These are phyloP conservation scores for Peromyscus nudipes DNA, from an alignment of 2,797 vertebrate genomes.

Conservation along the genomic window DNA sequence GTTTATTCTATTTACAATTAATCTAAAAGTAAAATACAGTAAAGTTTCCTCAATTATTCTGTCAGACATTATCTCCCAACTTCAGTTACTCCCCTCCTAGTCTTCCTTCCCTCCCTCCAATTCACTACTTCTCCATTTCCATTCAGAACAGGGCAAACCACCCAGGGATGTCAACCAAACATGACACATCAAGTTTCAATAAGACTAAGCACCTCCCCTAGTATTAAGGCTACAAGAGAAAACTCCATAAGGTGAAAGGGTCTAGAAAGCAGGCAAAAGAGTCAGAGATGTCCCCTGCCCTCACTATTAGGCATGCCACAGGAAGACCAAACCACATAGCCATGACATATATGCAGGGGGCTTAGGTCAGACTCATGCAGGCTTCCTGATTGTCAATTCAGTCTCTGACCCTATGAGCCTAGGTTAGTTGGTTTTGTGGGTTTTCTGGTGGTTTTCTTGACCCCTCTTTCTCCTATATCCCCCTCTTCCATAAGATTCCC, in stretches of 20 bases:
- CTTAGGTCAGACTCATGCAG: not conserved
- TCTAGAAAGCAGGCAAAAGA: not conserved
- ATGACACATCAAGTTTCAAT: not conserved
- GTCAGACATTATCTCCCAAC: too few species aligned
- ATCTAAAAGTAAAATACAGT: not conserved
- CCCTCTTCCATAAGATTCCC: not conserved
- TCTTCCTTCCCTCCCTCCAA: too few species aligned
- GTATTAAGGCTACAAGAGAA: not conserved
- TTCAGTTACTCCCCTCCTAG: too few species aligned
- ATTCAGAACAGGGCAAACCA: not conserved
- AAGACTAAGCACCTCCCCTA: not conserved
- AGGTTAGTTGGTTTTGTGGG: not conserved
- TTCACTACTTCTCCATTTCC: not conserved
- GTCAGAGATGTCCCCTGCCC: too few species aligned
- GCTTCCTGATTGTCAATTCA: not conserved
- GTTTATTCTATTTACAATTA: not conserved
- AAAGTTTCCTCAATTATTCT: not conserved
- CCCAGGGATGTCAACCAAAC: not conserved
- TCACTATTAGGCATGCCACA: not conserved
- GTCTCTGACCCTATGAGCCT: not conserved
- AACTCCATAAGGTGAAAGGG: not conserved
- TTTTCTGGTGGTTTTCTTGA: not conserved
- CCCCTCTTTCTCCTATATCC: not conserved
- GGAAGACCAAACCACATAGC: not conserved
- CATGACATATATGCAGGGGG: not conserved